Conservation (phyloP, 2,113 vertebrate species). For the Lasiurus borealis region DNA sequence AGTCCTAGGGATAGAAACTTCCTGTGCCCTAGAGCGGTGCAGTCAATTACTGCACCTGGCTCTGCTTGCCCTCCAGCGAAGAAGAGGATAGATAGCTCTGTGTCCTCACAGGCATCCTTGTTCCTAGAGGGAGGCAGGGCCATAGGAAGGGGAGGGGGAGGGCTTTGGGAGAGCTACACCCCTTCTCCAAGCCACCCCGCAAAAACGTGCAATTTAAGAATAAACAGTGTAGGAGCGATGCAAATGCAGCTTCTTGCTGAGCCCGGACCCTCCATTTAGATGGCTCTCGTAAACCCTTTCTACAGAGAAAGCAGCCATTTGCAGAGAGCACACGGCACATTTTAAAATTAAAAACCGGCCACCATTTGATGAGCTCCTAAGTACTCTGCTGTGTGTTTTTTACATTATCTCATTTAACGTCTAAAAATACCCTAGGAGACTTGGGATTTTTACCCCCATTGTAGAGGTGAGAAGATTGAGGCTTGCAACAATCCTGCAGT, state of each 20-base stretch:
- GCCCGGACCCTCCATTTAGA: not conserved
- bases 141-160: not conserved
- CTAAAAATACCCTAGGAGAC: not conserved
- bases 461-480: constrained; percentile 1
- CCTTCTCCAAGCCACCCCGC: not conserved
- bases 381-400: not conserved
- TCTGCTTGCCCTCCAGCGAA: not conserved
- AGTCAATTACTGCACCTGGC: not conserved
- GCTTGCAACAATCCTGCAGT: not conserved
- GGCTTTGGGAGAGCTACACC: not conserved
- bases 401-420: not conserved
- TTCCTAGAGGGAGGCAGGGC: not conserved
- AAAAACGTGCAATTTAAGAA: not conserved
- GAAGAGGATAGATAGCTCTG: not conserved
- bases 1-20: constrained; percentile 41
- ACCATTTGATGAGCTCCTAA: not conserved
- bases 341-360: not conserved
- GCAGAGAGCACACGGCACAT: not conserved
- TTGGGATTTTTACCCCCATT: not conserved
- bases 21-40: not conserved
- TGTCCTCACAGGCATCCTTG: not conserved
- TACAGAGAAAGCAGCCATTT: not conserved
- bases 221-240: not conserved
- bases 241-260: not conserved
- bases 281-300: not conserved